phyloP scores from a whole-genome alignment of 1,140 invertebrate species.

The Cyrtorhinus lividipennis region DNA sequence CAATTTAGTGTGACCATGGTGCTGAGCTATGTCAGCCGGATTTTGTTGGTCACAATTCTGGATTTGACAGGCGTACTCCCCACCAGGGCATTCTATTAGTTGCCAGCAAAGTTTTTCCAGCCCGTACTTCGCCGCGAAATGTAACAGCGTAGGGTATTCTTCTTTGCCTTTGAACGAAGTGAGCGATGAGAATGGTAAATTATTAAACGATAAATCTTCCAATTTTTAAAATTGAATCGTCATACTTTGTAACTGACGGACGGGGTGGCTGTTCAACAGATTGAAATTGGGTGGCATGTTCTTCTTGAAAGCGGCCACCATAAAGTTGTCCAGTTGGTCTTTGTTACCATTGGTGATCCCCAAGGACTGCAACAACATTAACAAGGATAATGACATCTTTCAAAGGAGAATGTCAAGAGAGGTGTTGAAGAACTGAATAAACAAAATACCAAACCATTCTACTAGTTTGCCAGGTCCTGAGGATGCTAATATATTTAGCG shows the following conservation, averaged over 20 bases:
- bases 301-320: slow-evolving; percentile 62
- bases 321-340: slow-evolving; percentile 64
- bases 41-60: slow-evolving; percentile 58
- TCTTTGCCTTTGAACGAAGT: slow-evolving; percentile 45
- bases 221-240: background rate
- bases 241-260: background rate
- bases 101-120: slow-evolving; percentile 66
- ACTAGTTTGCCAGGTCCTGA: no score
- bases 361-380: slow-evolving; percentile 57
- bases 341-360: slow-evolving; percentile 58
- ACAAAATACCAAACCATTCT: no score
- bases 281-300: slow-evolving; percentile 68
- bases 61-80: slow-evolving; percentile 59
- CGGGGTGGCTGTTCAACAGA: slow-evolving; percentile 35
- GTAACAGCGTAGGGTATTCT: slow-evolving; percentile 72
- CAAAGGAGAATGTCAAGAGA: no score
- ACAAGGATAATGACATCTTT: no score
- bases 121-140: slow-evolving; percentile 75
- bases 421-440: no score
- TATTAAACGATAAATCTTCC: no score
- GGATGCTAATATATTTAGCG: no score
- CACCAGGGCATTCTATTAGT: slow-evolving; percentile 68
- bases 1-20: slow-evolving; percentile 49
- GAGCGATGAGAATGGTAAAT: slow-evolving; percentile 14
- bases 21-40: slow-evolving; percentile 63